These are phyloP conservation scores for Mesodorylaimus sp. DNA, from an alignment of 2,888 invertebrate species.

Conservation along the genomic window DNA sequence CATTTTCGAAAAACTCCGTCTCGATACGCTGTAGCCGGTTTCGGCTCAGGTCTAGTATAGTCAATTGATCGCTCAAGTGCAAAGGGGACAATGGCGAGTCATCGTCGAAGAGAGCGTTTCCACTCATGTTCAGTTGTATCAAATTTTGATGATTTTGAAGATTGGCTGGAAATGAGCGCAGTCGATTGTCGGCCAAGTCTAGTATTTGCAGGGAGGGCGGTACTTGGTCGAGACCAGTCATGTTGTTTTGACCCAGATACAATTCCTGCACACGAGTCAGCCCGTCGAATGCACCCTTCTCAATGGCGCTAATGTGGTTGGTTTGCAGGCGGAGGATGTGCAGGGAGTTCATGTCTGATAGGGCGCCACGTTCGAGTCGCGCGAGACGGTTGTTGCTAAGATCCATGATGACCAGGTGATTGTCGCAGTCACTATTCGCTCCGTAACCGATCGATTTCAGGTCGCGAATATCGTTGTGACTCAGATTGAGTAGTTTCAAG, in stretches of 20 bases:
- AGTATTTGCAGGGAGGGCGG: conserved; percentile 15
- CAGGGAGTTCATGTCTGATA: background rate
- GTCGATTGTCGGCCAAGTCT: conserved; percentile 18
- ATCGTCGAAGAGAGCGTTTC: background rate
- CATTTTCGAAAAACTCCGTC: conserved; percentile 62
- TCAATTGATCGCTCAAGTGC: background rate
- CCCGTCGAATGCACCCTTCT: background rate
- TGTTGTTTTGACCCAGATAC: background rate
- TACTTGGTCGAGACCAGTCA: background rate
- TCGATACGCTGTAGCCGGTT: conserved; percentile 70
- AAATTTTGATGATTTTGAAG: background rate
- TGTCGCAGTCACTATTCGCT: background rate
- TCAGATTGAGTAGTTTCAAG: conserved; percentile 10
- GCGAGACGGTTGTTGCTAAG: conserved; percentile 4
- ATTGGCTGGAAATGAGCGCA: background rate
- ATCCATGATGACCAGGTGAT: conserved; percentile 9
- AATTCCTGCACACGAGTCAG: background rate
- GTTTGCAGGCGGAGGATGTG: conserved; percentile 57
- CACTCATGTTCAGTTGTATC: conserved; percentile 4
- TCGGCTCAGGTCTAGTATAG: conserved; percentile 1
- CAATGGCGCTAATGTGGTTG: background rate
- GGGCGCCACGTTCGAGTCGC: background rate
- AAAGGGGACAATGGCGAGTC: background rate
- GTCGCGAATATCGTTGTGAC: conserved; percentile 4
- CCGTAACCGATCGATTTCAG: conserved; percentile 5